Evolutionary conservation across 2,113 vertebrate species (phyloP).

Genomic region (Hemibagrus wyckioides): DNA sequence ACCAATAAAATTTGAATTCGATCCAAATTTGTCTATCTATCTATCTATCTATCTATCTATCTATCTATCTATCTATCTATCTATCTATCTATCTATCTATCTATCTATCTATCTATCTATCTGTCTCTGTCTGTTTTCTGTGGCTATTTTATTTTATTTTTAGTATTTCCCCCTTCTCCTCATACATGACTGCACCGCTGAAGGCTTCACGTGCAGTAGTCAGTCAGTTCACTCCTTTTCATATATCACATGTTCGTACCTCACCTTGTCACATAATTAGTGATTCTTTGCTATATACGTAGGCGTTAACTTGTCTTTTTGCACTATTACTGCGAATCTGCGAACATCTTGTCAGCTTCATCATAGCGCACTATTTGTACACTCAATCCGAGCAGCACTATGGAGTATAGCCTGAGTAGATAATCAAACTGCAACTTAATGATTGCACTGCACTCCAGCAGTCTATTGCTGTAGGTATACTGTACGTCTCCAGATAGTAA

Average conservation of each 20-base stretch:
- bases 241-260: not conserved
- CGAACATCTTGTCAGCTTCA: not conserved
- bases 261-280: not conserved
- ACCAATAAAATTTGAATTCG: no score
- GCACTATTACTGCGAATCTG: not conserved
- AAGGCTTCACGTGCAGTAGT: not conserved
- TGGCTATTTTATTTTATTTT: no score
- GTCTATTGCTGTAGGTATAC: not conserved
- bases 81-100: not conserved
- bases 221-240: not conserved
- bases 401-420: not conserved
- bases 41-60: no score
- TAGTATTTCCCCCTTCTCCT: not conserved
- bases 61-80: no score
- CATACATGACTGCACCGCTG: not conserved
- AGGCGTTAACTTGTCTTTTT: not conserved
- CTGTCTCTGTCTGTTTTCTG: not conserved
- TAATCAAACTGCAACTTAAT: not conserved
- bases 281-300: not conserved
- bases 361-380: not conserved
- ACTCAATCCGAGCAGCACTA: not conserved
- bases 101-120: not conserved
- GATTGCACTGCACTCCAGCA: not conserved
- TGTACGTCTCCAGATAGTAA: not conserved
- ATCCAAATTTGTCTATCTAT: no score